These are phyloP conservation scores for Anthrax anthrax DNA, from an alignment of 2,888 invertebrate genomes.

Conservation along the genomic window DNA sequence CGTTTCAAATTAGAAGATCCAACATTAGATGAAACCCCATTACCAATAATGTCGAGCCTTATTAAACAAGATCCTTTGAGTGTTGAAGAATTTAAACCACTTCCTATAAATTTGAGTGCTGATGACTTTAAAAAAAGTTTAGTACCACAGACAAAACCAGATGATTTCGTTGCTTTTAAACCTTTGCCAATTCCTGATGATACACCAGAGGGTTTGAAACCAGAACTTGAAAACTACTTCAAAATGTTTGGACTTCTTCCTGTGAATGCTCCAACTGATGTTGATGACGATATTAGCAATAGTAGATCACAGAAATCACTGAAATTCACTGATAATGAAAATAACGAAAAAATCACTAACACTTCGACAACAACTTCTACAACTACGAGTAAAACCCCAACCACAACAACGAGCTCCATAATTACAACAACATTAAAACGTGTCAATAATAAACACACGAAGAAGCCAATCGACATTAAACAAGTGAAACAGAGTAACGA, in stretches of 20 bases:
- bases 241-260: conserved; percentile 34
- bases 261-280: conserved; percentile 15
- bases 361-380: neutral
- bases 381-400: neutral
- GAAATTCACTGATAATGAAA: neutral
- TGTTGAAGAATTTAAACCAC: conserved; percentile 8
- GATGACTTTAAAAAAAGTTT: conserved; percentile 22
- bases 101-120: conserved; percentile 15
- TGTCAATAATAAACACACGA: too few relatives aligned
- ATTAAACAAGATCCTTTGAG: conserved; percentile 11
- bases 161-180: conserved; percentile 32
- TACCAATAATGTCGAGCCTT: conserved; percentile 21
- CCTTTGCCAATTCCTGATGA: conserved; percentile 30
- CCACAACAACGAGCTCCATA: too few relatives aligned
- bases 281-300: conserved; percentile 3
- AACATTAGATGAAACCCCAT: conserved; percentile 22
- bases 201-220: conserved; percentile 21
- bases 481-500: too few relatives aligned
- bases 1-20: conserved; percentile 22
- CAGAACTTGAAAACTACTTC: conserved; percentile 30
- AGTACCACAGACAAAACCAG: conserved; percentile 23
- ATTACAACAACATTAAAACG: too few relatives aligned
- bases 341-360: too few relatives aligned
- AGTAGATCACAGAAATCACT: conserved; percentile 9
- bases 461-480: conserved; percentile 11